phyloP scores from a whole-genome alignment of 2,113 vertebrate species.

The Alectura lathami region DNA sequence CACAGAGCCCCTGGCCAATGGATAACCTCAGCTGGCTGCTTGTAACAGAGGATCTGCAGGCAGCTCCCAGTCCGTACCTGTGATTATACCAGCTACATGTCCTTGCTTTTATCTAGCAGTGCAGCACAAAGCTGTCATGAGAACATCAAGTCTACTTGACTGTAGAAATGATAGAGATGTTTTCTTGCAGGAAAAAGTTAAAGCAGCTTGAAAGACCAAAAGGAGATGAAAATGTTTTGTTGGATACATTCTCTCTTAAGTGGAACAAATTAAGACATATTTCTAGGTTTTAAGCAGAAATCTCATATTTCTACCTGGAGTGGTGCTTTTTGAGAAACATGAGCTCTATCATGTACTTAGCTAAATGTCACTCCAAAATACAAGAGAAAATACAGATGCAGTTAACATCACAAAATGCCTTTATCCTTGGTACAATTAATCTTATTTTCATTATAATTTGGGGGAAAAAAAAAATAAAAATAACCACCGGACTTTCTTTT shows the following conservation, averaged over 20 bases:
- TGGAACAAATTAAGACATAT: not conserved
- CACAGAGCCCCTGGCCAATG: no score
- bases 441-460: not conserved
- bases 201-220: no score
- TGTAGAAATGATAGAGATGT: no score
- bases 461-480: not conserved
- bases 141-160: no score
- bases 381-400: not conserved
- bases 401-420: not conserved
- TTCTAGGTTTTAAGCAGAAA: not conserved
- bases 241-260: not conserved
- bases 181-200: no score
- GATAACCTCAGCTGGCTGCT: no score
- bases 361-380: not conserved
- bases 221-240: no score
- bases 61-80: no score
- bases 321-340: not conserved
- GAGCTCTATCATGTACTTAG: not conserved
- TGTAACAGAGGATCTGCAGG: no score
- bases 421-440: not conserved
- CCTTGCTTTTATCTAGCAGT: no score
- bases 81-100: no score
- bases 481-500: not conserved
- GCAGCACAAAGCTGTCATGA: no score
- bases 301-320: not conserved